Percentiles rank a stretch among this genome's conserved stretches.
Evolutionary conservation across 2,888 invertebrate genomes (phyloP).

Genomic region (Serrognathus titanus): DNA sequence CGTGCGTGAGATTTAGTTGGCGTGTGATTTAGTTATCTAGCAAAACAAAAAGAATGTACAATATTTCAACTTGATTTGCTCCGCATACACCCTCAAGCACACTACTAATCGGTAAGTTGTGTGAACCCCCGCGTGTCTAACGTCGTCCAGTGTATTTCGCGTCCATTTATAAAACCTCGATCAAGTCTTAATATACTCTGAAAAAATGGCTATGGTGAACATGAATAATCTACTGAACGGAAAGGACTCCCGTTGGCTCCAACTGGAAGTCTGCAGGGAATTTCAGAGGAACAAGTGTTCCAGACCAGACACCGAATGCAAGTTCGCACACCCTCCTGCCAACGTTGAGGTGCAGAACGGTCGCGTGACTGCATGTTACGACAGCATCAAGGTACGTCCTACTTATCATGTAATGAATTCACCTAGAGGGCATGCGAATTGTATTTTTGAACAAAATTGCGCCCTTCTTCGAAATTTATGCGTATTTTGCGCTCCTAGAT

Average conservation of each 20-base stretch:
- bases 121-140: conserved; percentile 10
- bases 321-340: conserved; percentile 99
- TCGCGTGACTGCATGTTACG: conserved; percentile 99
- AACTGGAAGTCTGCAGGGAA: conserved; percentile 98
- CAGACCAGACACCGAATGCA: conserved; percentile 98
- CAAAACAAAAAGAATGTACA: conserved; percentile 38
- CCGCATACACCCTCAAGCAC: conserved; percentile 4
- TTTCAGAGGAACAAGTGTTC: conserved; percentile 99
- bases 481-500: too few relatives aligned
- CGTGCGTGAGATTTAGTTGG: conserved; percentile 20
- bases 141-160: conserved; percentile 29
- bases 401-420: neutral
- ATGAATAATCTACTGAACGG: conserved; percentile 96
- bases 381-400: conserved; percentile 96
- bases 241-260: conserved; percentile 99
- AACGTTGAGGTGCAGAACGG: conserved; percentile 99
- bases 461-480: too few relatives aligned
- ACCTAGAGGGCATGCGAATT: too few relatives aligned
- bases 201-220: conserved; percentile 83
- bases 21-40: conserved; percentile 10
- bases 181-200: neutral
- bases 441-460: too few relatives aligned
- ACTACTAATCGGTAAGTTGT: neutral
- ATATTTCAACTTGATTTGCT: conserved; percentile 41
- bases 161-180: conserved; percentile 31